A percentile compares a stretch with the other conserved stretches of the same genome.
These are phyloP conservation scores for Thelaira solivaga DNA, from an alignment of 2,888 invertebrate species.

Conservation along the genomic window DNA sequence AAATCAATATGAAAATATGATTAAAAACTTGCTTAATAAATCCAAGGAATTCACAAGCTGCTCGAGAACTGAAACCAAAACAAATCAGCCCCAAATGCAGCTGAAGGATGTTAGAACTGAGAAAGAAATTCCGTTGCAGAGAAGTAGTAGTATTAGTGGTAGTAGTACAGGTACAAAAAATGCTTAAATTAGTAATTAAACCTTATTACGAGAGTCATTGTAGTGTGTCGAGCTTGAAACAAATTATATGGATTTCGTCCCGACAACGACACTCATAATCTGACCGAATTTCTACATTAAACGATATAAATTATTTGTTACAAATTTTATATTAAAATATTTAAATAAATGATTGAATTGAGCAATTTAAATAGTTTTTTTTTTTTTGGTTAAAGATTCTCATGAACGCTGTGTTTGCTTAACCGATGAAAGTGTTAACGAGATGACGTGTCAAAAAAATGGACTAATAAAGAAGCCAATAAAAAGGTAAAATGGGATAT, in stretches of 20 bases:
- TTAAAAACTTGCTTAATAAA: conserved; percentile 43
- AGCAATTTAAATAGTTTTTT: background rate
- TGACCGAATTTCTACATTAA: background rate
- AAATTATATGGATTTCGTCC: too few relatives aligned
- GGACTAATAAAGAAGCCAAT: background rate
- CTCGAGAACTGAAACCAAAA: background rate
- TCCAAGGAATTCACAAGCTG: background rate
- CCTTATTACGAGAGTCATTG: too few relatives aligned
- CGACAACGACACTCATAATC: too few relatives aligned
- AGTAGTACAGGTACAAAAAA: conserved; percentile 63
- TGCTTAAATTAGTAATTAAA: too few relatives aligned
- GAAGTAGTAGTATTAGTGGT: too few relatives aligned
- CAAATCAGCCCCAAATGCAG: conserved; percentile 12
- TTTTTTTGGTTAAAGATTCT: conserved; percentile 26
- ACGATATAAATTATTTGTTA: too few relatives aligned
- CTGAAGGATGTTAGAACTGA: background rate
- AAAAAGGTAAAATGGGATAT: conserved; percentile 45
- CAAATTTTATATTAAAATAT: too few relatives aligned
- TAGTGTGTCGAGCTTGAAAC: too few relatives aligned
- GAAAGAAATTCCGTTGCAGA: conserved; percentile 30
- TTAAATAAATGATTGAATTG: background rate
- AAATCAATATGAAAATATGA: conserved; percentile 56
- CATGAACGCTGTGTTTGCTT: conserved; percentile 3
- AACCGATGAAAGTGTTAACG: conserved; percentile 9
- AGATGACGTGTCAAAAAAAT: background rate